Conservation (phyloP, 2,797 vertebrate species). For the Gallinago stenura region DNA sequence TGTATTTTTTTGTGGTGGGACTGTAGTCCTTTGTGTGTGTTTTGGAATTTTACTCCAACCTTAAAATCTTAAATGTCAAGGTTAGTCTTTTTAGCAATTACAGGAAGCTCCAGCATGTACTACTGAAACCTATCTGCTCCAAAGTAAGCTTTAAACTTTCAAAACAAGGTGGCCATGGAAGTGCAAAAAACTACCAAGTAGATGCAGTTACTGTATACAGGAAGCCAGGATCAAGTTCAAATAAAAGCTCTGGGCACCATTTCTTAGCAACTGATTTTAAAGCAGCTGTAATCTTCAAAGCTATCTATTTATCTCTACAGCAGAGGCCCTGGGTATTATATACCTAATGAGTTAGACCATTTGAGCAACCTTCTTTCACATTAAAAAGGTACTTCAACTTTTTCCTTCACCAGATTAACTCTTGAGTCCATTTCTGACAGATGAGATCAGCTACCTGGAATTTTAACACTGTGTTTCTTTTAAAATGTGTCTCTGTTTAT, state of each 20-base stretch:
- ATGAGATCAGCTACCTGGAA: slow-evolving; percentile 31
- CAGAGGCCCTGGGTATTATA: slow-evolving; percentile 57
- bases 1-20: not conserved
- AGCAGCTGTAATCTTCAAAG: slow-evolving; percentile 67
- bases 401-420: slow-evolving; percentile 27
- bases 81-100: slow-evolving; percentile 49
- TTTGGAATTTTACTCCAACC: slow-evolving; percentile 29
- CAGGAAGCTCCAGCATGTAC: slow-evolving; percentile 42
- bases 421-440: slow-evolving; percentile 22
- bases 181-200: slow-evolving; percentile 29
- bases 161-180: slow-evolving; percentile 57
- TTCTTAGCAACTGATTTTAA: slow-evolving; percentile 68
- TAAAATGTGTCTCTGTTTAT: not conserved
- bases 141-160: slow-evolving; percentile 45
- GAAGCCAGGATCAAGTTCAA: slow-evolving; percentile 73
- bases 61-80: slow-evolving; percentile 69
- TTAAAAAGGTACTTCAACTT: slow-evolving; percentile 32
- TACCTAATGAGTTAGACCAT: slow-evolving; percentile 48
- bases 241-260: slow-evolving; percentile 56
- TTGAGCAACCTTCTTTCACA: slow-evolving; percentile 46
- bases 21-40: slow-evolving; percentile 55
- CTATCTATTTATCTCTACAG: slow-evolving; percentile 60
- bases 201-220: slow-evolving; percentile 69
- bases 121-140: slow-evolving; percentile 57
- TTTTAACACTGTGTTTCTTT: slow-evolving; percentile 18